Percentiles rank a stretch among this genome's conserved stretches.
Evolutionary conservation across 2,113 vertebrate species (phyloP).

Genomic region (Callopanchax toddi): DNA sequence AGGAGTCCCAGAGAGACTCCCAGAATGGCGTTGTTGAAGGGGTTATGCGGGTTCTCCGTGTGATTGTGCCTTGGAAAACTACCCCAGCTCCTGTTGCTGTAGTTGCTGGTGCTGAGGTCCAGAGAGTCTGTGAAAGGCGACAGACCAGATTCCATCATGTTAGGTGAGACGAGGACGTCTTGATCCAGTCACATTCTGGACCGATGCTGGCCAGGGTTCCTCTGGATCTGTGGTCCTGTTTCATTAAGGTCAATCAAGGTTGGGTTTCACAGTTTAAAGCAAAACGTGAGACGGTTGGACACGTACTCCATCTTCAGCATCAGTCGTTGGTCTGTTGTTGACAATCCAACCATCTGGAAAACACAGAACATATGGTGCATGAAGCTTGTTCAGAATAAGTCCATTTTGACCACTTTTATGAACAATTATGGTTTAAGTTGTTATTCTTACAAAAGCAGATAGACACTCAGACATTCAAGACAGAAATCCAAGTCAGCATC

Average conservation of each 20-base stretch:
- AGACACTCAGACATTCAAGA: not conserved
- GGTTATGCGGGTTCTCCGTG: constrained; percentile 54
- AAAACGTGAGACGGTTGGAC: not conserved
- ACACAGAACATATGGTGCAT: constrained; percentile 27
- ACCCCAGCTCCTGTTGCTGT: constrained; percentile 47
- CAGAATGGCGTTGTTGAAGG: constrained; percentile 72
- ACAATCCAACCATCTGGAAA: constrained; percentile 51
- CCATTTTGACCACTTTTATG: not conserved
- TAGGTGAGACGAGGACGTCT: constrained; percentile 25
- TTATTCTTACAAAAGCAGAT: not conserved
- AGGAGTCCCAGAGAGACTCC: constrained; percentile 85
- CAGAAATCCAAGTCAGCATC: not conserved
- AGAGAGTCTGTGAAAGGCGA: constrained; percentile 33
- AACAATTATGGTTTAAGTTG: not conserved
- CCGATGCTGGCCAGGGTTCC: constrained; percentile 16
- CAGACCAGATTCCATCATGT: constrained; percentile 61
- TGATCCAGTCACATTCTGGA: constrained; percentile 58
- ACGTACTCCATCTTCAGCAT: not conserved
- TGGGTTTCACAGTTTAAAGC: not conserved
- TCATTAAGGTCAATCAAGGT: not conserved
- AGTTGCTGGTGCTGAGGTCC: constrained; percentile 27
- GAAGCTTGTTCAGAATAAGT: not conserved
- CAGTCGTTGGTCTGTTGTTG: constrained; percentile 11
- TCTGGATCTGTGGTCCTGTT: not conserved
- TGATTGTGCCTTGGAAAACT: constrained; percentile 36